Conservation (phyloP, 2,113 vertebrate genomes). For the Zapornia atra region DNA sequence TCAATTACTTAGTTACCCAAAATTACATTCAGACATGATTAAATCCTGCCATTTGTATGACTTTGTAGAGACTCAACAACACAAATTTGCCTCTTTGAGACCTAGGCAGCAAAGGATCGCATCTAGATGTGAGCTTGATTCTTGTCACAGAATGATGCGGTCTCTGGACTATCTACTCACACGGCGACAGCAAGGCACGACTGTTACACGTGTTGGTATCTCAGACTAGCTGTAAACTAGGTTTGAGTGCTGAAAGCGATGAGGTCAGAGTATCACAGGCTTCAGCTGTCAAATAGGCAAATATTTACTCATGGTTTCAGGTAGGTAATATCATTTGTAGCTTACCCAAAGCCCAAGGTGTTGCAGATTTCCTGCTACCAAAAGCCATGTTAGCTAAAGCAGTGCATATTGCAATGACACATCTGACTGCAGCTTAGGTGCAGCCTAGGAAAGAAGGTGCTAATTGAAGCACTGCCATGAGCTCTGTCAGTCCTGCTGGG, state of each 20-base stretch:
- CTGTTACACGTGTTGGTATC: background rate
- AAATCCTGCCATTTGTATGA: background rate
- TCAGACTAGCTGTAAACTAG: background rate
- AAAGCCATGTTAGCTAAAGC: background rate
- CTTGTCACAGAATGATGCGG: background rate
- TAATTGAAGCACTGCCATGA: background rate
- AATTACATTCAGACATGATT: background rate
- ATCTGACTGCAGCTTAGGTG: background rate
- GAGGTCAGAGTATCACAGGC: background rate
- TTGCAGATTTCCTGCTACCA: background rate
- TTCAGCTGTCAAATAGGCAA: background rate
- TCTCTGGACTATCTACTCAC: background rate
- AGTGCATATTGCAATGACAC: background rate
- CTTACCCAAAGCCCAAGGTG: background rate
- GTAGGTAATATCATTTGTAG: background rate
- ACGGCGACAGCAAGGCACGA: fast-evolving
- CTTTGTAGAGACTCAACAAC: background rate
- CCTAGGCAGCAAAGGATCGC: background rate
- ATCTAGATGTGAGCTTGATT: background rate
- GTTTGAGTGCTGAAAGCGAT: background rate
- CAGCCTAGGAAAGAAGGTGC: background rate
- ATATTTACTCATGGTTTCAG: background rate
- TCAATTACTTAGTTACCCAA: conserved; percentile 21
- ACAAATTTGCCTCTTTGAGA: background rate
- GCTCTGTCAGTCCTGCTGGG: background rate